Evolutionary conservation across 2,888 invertebrate species (phyloP), one percentile per base, ranked within the genome.

Genomic region (Nymphalis urticae): DNA sequence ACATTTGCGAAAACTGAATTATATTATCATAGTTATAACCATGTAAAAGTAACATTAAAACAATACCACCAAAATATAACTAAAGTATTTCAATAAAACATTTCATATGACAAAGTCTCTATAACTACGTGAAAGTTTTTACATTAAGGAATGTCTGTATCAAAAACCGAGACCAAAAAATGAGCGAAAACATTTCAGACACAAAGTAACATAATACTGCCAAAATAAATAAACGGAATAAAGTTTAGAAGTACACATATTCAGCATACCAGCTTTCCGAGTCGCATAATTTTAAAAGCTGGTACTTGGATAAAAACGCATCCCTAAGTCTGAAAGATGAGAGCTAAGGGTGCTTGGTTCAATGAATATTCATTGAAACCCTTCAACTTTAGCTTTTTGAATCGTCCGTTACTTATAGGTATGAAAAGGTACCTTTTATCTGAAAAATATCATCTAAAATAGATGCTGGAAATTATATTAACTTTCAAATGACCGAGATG

Each of bases 351-450:
- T 65, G 24, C 71, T 71, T 65, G 71, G 66, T 69, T 27, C 63
- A 62, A 8, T 71, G 71, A 66, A 71, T 71, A 71, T 71, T 71
- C 71, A 71, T 69, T 56, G 60, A 71, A 68, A 65, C 69, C n/a
- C 60, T 66, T 66, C 61, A 69, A 56, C 62, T 42, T 48, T 47
- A 36, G 62, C 71, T 68, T 68, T 71, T 65, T 68, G 68, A 71
- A 71, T 66, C 68, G 65, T 63, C 50, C 61, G 62, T 60, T 60
- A 19, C 62, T 62, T 64, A 63, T 50, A 67, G 64, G 48, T 54
- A 53, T 61, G 24, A 19, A 60, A 60, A 4, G 3, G 47, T 50
- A 50, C 50, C n/a, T 50, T 50, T 50, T 8, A 50, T 17, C 50
- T 50, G 19, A n/a, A 50, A 50, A 48, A n/a, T 17, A n/a, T 50